Base-by-base conservation (phyloP, 2,888 invertebrate genomes). In the Hirtodrosophila confusa region DNA sequence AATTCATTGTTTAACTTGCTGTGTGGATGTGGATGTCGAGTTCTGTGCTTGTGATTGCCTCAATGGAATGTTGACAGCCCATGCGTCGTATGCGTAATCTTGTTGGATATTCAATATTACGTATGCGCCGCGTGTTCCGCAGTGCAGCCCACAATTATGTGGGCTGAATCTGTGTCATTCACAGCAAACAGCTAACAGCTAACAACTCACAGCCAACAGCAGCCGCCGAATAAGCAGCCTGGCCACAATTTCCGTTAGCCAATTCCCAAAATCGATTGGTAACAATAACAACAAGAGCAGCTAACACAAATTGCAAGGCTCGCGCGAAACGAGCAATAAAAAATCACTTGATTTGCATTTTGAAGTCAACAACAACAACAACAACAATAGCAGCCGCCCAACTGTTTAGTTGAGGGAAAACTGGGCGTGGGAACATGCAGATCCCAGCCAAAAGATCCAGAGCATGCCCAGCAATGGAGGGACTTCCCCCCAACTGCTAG, bases 321-420 rank as follows among this genome's bases (percentile, higher is more conserved):
- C 60, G 60, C 61, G 61, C 61, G 55, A 72, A 68, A 37, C 69
- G 55, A 53, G 65, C 70, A 73, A 75, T 79, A 75, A 80, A 77
- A 79, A 75, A 69, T 60, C 83, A 68, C 76, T 82, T 86, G 76
- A 82, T 80, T 76, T 67, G 79, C 75, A 75, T 75, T 70, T 31
- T 58, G 24, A 41, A 56, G 71, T 36, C 43, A 53, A 35, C 47
- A 57, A 11, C 37, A 27, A 11, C 31, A 49, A n/a, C 2, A 37
- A 5, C 7, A 40, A 24, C 17, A 17, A 2, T 17, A 2, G 23
- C 53, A 54, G 12, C 43, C 47, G 63, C 31, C 41, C 35, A 37
- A 45, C 12, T n/a, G 35, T 35, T 49, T 27, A 54, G 33, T 36
- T 39, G 35, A 10, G 41, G 24, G 27, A 17, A 61, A 56, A 44